phyloP scores from a whole-genome alignment of 2,113 vertebrate genomes.

The Oreochromis spilurus region DNA sequence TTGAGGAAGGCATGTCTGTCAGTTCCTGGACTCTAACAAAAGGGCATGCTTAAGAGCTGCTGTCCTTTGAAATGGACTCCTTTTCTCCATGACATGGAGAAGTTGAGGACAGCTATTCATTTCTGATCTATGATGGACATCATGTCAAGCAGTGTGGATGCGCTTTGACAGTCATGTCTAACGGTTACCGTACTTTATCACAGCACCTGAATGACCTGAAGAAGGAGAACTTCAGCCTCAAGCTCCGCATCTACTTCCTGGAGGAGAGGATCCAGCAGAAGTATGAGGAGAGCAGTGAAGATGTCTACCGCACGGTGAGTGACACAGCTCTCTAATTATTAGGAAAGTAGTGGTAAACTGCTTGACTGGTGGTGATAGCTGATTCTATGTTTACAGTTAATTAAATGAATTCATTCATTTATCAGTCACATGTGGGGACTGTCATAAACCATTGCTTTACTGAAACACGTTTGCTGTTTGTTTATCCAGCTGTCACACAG shows the following conservation, averaged over 20 bases:
- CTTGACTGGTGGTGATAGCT: not conserved
- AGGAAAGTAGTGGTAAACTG: not conserved
- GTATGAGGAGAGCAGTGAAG: conserved; percentile 86
- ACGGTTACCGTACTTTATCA: conserved; percentile 94
- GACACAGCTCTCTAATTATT: not conserved
- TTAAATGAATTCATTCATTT: not conserved
- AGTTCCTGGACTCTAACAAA: conserved; percentile 32
- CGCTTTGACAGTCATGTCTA: conserved; percentile 84
- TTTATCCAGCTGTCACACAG: conserved; percentile 38
- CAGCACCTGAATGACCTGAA: conserved; percentile 99
- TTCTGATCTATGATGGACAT: conserved; percentile 43
- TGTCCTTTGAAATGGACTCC: conserved; percentile 30
- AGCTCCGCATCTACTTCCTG: conserved; percentile 98
- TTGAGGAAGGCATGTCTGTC: conserved; percentile 21
- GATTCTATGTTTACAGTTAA: not conserved
- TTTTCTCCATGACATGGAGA: conserved; percentile 1
- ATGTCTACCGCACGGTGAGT: conserved; percentile 90
- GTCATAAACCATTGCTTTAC: not conserved
- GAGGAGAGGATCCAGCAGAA: conserved; percentile 96
- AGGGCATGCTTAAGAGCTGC: conserved; percentile 1
- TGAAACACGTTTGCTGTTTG: not conserved
- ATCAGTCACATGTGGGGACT: not conserved
- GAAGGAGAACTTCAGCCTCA: conserved; percentile 99
- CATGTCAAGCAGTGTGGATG: conserved; percentile 20
- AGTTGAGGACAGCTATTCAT: conserved; percentile 1